A percentile compares a stretch with the other conserved stretches of the same genome.
phyloP scores from a whole-genome alignment of 2,113 vertebrate species.

The Nibea albiflora region DNA sequence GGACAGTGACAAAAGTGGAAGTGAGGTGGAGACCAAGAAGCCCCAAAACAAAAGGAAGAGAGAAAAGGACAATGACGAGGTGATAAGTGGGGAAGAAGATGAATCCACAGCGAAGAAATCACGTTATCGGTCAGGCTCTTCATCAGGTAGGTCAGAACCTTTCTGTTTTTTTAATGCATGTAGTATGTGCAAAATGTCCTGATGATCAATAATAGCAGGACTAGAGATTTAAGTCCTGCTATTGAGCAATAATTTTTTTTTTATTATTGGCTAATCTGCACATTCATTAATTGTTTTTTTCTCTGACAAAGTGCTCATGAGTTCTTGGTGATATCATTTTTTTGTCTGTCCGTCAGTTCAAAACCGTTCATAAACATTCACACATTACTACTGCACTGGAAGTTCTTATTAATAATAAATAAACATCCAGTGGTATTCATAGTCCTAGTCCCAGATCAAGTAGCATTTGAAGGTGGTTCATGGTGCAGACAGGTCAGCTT shows the following conservation, averaged over 20 bases:
- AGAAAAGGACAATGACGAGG: constrained; percentile 53
- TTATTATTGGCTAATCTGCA: not conserved
- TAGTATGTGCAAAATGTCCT: not conserved
- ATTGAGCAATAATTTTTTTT: not conserved
- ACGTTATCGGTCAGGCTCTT: constrained; percentile 35
- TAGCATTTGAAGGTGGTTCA: too few relatives aligned
- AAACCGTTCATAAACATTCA: too few relatives aligned
- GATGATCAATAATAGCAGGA: not conserved
- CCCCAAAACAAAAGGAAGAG: constrained; percentile 77
- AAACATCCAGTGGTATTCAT: too few relatives aligned
- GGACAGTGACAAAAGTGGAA: constrained; percentile 59
- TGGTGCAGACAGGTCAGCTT: not conserved
- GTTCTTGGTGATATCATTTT: not conserved
- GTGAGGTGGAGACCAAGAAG: constrained; percentile 51
- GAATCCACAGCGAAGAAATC: constrained; percentile 65
- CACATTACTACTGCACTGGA: too few relatives aligned
- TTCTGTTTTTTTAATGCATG: too few relatives aligned
- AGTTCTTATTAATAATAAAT: too few relatives aligned
- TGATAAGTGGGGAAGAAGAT: constrained; percentile 30
- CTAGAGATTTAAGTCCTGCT: not conserved
- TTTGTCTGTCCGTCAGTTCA: not conserved
- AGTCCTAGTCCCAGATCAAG: too few relatives aligned
- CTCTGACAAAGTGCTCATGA: not conserved
- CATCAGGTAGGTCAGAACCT: constrained; percentile 49
- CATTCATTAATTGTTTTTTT: not conserved